Evolutionary conservation across 2,888 invertebrate genomes (phyloP), one percentile per base, ranked within the genome.

Genomic region (Eudasyphora cyanicolor): DNA sequence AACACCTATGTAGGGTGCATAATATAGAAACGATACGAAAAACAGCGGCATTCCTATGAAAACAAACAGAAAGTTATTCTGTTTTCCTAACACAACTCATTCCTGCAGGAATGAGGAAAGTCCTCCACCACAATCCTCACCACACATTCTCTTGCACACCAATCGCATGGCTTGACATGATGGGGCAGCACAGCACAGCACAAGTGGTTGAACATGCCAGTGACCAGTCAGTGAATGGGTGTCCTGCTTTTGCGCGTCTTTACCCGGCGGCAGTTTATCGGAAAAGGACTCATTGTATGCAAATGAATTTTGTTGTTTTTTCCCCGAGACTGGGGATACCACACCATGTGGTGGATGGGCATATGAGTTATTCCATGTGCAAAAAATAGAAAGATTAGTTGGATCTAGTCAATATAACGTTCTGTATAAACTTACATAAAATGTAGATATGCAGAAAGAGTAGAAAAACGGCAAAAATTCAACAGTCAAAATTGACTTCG

Each of bases 141-240:
- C 12, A 54, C 19, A 64, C 64, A 64, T 19, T 38, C 67, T 24
- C 67, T 24, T 42, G 12, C 42, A 38, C 21, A 62, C 64, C 17
- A 35, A 64, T 38, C 12, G 10, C 24, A 19, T 24, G 19, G 2
- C 35, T 35, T 10, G 10, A 14, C 6, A 10, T n/a, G 14, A 12
- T 45, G n/a, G 3, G 3, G 2, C 45, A 27, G 12, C 57, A 57
- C 64, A 67, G 17, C 32, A 38, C 29, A 62, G 32, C 19, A 62
- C 14, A 27, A 54, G 17, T 57, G 27, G 51, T 60, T 76, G 21
- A 29, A 71, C 51, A 49, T 76, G 71, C 71, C 71, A 78, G 60
- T 81, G 80, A 76, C 84, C 78, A 80, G 57, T 80, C 78, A 80
- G 57, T 80, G 71, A 67, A 64, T 12, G 29, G 27, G 8, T 54